Evolutionary conservation across 2,888 invertebrate genomes (phyloP), one percentile per base, ranked within the genome.

Genomic region (Pseudeuparius sepicola): DNA sequence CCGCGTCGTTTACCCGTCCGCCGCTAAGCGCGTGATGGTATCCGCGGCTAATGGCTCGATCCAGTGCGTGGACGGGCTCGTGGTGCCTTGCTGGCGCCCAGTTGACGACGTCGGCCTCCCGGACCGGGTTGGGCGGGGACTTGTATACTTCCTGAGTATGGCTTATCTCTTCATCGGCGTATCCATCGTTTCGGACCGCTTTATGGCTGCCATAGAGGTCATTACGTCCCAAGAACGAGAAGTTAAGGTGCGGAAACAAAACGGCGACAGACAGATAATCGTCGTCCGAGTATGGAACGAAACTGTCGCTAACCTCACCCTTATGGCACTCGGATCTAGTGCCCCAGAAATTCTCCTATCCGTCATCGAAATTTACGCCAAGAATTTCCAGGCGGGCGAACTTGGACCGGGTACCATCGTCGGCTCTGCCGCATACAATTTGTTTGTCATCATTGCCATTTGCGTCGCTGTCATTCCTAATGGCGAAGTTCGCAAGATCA

Each of bases 251-350:
- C 85, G 87, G 54, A 83, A 86, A 46, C 78, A 85, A 44, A 86
- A 85, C 53, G 88, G 89, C 41, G 87, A 89, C 41, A 76, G 75
- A 9, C 87, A 92, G 55, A 20, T 20, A 7, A 84, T 86, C 49
- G 83, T 82, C 31, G 96, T 98, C 10, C 73, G 96, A 39, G 86
- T 98, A 39, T 98, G 98, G 98, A 98, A 98, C 64, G 97, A 97
- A 62, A 97, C 98, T 2, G 97, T 98, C 25, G 96, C 96, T 44
- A 98, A 98, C 65, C 67, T 98, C 48, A 98, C 97, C 4, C 71
- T 98, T 34, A 98, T 98, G 98, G 98, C 98, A 9, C 66, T 98
- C 35, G 97, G 98, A 2, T 96, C 96, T 13, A 96, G 94, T 51
- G 97, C 97, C 2, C 98, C 98, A 1, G 98, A 98, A 66, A 98